These are phyloP conservation scores for Saxidomus purpurata DNA, from an alignment of 1,140 invertebrate genomes.

Conservation along the genomic window DNA sequence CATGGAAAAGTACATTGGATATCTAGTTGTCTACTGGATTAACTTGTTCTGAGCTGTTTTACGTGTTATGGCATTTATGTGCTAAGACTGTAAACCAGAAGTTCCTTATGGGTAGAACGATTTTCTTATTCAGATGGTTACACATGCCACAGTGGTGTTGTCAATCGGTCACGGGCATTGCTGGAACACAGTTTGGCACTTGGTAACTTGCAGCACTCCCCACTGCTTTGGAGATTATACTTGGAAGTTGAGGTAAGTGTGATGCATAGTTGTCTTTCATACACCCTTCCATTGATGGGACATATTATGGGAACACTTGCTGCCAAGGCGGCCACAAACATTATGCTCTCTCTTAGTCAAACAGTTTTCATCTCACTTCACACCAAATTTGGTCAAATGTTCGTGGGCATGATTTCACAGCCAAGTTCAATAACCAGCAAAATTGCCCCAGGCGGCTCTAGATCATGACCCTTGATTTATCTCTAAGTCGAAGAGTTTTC, in stretches of 20 bases:
- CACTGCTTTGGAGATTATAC: slow-evolving; percentile 85
- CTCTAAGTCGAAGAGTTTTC: too few relatives aligned
- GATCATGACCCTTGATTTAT: too few relatives aligned
- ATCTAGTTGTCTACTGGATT: too few relatives aligned
- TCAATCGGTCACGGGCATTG: slow-evolving; percentile 70
- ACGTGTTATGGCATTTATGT: too few relatives aligned
- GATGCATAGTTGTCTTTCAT: neutral
- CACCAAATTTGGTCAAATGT: neutral
- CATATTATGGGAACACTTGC: neutral
- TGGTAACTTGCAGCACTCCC: slow-evolving; percentile 76
- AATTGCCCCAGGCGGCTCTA: too few relatives aligned
- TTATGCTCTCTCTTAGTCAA: neutral
- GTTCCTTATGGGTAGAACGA: too few relatives aligned
- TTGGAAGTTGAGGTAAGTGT: slow-evolving; percentile 82
- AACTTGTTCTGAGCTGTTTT: too few relatives aligned
- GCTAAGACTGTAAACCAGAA: too few relatives aligned
- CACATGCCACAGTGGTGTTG: slow-evolving; percentile 27
- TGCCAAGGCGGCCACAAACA: neutral
- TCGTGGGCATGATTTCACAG: too few relatives aligned
- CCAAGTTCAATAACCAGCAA: too few relatives aligned
- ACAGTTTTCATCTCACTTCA: neutral
- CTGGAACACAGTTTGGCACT: slow-evolving; percentile 80
- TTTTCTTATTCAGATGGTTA: too few relatives aligned
- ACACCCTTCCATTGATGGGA: neutral
- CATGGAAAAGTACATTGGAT: too few relatives aligned